These are phyloP conservation scores for Bothrops jararaca DNA, from an alignment of 2,113 vertebrate genomes.

Conservation along the genomic window DNA sequence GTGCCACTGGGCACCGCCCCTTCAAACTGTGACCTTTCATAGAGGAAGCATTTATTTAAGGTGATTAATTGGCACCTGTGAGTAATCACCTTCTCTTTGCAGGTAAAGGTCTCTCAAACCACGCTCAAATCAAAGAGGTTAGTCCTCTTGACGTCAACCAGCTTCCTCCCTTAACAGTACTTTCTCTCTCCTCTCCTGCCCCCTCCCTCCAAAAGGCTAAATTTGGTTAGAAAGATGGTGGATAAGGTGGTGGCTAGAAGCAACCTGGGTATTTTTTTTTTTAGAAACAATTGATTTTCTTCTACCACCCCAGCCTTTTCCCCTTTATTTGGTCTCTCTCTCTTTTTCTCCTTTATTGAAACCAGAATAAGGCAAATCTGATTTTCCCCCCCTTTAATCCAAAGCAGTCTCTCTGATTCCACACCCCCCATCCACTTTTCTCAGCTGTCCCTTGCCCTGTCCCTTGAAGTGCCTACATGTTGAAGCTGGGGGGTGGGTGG, in stretches of 20 bases:
- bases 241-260: rapidly evolving
- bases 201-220: neutral
- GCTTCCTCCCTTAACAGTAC: rapidly evolving
- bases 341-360: neutral
- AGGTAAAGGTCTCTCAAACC: neutral
- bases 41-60: neutral
- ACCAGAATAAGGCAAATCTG: neutral
- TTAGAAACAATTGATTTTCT: neutral
- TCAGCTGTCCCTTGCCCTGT: slow-evolving; percentile 51
- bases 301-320: neutral
- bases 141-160: neutral
- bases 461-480: slow-evolving; percentile 78
- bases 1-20: neutral
- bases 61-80: neutral
- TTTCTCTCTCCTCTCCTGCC: too few relatives aligned
- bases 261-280: neutral
- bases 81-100: neutral
- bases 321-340: neutral
- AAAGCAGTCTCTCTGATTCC: slow-evolving; percentile 57
- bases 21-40: neutral
- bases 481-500: slow-evolving; percentile 65
- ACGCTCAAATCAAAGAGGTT: neutral
- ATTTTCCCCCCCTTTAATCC: slow-evolving; percentile 26
- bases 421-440: slow-evolving; percentile 1
- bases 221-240: neutral